phyloP scores from a whole-genome alignment of 2,797 vertebrate species.

The Enteromius fasciolatus region DNA sequence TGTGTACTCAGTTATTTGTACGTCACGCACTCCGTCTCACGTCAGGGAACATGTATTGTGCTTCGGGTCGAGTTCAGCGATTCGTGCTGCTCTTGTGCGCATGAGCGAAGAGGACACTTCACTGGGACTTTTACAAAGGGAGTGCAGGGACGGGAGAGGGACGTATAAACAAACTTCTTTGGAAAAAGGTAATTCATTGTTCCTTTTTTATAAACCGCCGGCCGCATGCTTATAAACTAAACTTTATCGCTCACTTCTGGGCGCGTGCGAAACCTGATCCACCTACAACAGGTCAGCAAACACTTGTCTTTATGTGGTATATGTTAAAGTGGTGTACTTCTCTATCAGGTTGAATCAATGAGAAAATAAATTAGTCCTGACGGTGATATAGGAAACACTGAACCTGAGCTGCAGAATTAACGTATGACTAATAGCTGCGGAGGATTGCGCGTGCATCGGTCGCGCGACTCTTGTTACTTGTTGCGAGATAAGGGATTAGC shows the following conservation, averaged over 20 bases:
- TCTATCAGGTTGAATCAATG: not conserved
- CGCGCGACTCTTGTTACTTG: slow-evolving; percentile 7
- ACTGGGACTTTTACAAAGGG: slow-evolving; percentile 36
- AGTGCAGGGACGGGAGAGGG: not conserved
- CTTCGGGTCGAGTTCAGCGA: not conserved
- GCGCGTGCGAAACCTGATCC: slow-evolving; percentile 36
- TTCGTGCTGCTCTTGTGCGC: slow-evolving; percentile 49
- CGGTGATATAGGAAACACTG: not conserved
- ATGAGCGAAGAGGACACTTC: slow-evolving; percentile 53
- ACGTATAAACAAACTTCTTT: slow-evolving; percentile 29
- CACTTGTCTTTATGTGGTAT: not conserved
- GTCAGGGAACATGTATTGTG: slow-evolving; percentile 43
- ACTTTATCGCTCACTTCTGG: not conserved
- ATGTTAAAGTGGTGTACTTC: not conserved
- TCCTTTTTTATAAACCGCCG: slow-evolving; percentile 7
- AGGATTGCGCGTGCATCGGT: not conserved
- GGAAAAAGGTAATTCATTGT: slow-evolving; percentile 32
- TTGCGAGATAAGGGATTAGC: slow-evolving; percentile 11
- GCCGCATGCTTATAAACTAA: not conserved
- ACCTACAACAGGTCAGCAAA: slow-evolving; percentile 41
- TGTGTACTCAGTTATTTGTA: slow-evolving; percentile 41
- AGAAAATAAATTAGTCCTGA: not conserved
- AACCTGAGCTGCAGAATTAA: not conserved
- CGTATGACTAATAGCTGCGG: not conserved
- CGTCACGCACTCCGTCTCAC: slow-evolving; percentile 49